Evolutionary conservation across 1,140 invertebrate species (phyloP), one percentile per base, ranked within the genome.

Genomic region (Micrasema longulum): DNA sequence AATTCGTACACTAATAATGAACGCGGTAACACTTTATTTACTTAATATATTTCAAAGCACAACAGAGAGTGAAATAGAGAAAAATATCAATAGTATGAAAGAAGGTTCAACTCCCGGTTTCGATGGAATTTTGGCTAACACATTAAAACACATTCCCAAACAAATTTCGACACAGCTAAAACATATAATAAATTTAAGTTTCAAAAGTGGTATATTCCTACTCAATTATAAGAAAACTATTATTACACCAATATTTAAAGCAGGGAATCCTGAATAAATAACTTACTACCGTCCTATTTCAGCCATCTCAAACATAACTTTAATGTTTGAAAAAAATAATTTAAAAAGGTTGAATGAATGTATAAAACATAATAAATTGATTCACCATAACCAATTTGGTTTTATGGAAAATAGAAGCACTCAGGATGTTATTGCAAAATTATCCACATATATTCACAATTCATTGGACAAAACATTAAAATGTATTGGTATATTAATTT

Each of bases 391-490:
- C 48, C 48, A 52, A 26, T 52, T 52, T 18, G 48, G 48, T 11
- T 52, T 52, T 20, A 52, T 20, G 48, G 48, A 52, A 52, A 18
- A 18, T 18, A 52, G 16, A 52, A 20, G 48, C 14, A 52, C 18
- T 7, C 26, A 31, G 7, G 26, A 31, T 31, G 26, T 7, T 4
- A 31, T 31, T 31, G 26, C 26, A 31, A 52, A 22, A 52, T 6
- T 11, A 18, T 52, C 18, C 5, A 52, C 4, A 9, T 20, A 5
- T 43, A 43, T 43, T 5, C 14, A n/a, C 12, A 11, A 11, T 43
- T 31, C 41, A 5, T 43, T 43, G 11, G 14, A 43, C 3, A 16
- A 16, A 43, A 5, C 41, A 16, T 11, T 43, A 11, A 43, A 43
- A 7, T 31, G 41, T 43, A 43, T 43, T 2, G 41, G 41, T 5